Evolutionary conservation across 2,113 vertebrate species (phyloP), one percentile per base, ranked within the genome.

Genomic region (Syngnathus floridae): DNA sequence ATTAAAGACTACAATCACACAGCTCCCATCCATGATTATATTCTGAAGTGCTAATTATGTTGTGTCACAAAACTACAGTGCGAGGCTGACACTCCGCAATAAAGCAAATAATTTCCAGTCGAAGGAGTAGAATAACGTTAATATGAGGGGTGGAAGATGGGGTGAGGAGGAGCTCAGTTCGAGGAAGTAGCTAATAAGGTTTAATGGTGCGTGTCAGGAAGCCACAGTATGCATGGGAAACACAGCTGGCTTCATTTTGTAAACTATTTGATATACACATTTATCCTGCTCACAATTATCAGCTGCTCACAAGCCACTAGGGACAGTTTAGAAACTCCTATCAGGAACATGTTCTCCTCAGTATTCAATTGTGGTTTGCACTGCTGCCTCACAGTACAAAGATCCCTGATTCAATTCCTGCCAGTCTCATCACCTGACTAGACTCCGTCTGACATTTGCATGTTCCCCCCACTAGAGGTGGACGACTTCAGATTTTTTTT

Each of bases 241-340:
- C 95, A 98, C 95, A 99, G 97, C 96, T 99, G 97, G 94, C 93
- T 99, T 96, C 94, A 98, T 98, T 98, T 96, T 95, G 95, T 98
- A 98, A 98, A 99, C 95, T 97, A 93, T 97, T 95, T 95, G 92
- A 97, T 98, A 94, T 93, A 96, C 95, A 93, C 94, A 95, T 96
- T 93, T 94, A 93, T 94, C 93, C 90, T 86, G 88, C 86, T 91
- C 91, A 88, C 88, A 90, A 95, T 92, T 92, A 94, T 95, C 95
- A 96, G 94, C 94, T 94, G 92, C 90, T 92, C 91, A 84, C 82
- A 87, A 91, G 93, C 93, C 94, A 93, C 92, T 87, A 90, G 93
- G 94, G 94, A 94, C 93, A 92, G 91, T 91, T 93, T 92, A 94
- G 92, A 81, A 73, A 90, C 91, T 92, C 89, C 89, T 91, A 92